Base-by-base conservation (phyloP, 1,140 invertebrate genomes). In the Drosophila burlai region DNA sequence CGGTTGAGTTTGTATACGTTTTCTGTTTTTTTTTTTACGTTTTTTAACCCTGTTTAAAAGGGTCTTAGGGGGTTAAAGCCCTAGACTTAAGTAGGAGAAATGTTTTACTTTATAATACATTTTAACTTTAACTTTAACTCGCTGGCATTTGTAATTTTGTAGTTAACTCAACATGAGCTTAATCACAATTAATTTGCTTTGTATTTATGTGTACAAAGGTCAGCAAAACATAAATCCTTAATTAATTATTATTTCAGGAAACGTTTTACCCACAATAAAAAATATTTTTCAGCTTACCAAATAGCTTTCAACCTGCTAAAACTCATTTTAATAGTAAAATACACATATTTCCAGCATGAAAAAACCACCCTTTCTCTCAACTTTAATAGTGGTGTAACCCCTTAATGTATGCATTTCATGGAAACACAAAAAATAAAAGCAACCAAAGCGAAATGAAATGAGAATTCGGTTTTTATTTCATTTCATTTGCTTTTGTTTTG, bases 31-130 rank as follows among this genome's bases (percentile, higher is more conserved):
- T 45, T 49, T 65, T 58, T 67, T 43, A 13, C 38, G 40, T 18
- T 45, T 64, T 62, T 76, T 76, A 78, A 73, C 54, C 62, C 59
- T 68, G 69, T 76, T 84, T 65, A 54, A 18, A 49, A 76, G 71
- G 49, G 52, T 47, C 63, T 81, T 73, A 72, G 55, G 34, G 16
- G 50, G 45, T 63, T 46, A 55, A 21, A 24, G 21, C 21, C 15
- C 11, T 16, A 7, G 52, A 38, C 10, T 57, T 40, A 57, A 26
- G 36, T 26, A 11, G 34, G 3, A 15, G 2, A 15, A 55, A 6
- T 40, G 4, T 38, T 55, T 1, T 10, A 16, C 18, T 38, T 55
- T 34, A 31, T 31, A 31, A 31, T 8, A 31, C 8, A 31, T 31
- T 9, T 31, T 31, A 31, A 31, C 29, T 31, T 31, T 1, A 31